Evolutionary conservation across 2,888 invertebrate species (phyloP), one percentile per base, ranked within the genome.

Genomic region (Phyto melanocephala): DNA sequence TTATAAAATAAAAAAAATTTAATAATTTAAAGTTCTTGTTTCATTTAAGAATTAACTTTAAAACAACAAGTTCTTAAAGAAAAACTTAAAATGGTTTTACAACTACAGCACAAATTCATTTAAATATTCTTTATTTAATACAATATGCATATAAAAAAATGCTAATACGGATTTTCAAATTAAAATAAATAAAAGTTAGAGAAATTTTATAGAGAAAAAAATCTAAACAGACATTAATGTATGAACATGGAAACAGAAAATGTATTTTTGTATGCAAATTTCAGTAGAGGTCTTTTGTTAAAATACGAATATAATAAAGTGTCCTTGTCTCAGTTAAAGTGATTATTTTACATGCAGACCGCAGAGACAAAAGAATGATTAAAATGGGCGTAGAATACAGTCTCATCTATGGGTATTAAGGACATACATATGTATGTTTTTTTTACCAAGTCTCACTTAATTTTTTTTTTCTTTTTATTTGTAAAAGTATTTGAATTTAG

Each of bases 341-440:
- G 24, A 45, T 50, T 50, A 70, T 22, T 60, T 67, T 58, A 22
- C 40, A 68, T 60, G 35, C 56, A 72, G 72, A 68, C 74, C 74
- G 35, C 60, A 70, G 24, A 78, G 63, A 78, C 81, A 82, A 82
- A 74, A 42, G 70, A 72, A 67, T 68, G 67, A 77, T 72, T 68
- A 67, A 81, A 75, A 56, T 70, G 81, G 81, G 74, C 74, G 68
- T 81, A 62, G 10, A 68, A 77, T 74, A 74, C 56, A 50, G 54
- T 67, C 40, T 67, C 71, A 76, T 68, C 58, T 40, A 63, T n/a
- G 52, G 40, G 62, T 13, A 33, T 20, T 77, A 62, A 10, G 50
- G 42, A 17, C 47, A 77, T 28, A n/a, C 28, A 28, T 6, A 28
- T 28, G 28, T 28, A 28, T 54, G 35, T 56, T 62, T 54, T 67